Conservation (phyloP, 2,797 vertebrate genomes). For the Myotis myotis region DNA sequence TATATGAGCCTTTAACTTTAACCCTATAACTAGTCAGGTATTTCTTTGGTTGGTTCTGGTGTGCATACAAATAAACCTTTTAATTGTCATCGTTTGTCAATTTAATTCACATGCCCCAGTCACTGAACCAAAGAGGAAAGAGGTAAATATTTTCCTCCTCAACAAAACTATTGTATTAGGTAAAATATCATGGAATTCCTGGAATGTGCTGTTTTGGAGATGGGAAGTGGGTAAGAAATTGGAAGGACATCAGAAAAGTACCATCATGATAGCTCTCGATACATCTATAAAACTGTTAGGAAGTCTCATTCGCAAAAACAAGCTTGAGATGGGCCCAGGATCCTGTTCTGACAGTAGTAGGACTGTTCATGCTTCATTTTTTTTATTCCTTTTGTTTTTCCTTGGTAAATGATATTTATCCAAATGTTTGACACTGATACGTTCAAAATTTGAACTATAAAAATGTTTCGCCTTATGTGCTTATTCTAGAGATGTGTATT, state of each 20-base stretch:
- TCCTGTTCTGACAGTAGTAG: not conserved
- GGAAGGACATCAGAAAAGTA: not conserved
- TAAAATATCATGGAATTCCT: not conserved
- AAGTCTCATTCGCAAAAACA: not conserved
- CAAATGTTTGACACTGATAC: slow-evolving; percentile 50
- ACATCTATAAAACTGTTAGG: not conserved
- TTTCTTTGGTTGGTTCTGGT: not conserved
- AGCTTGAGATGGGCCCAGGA: not conserved
- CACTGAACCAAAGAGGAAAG: not conserved
- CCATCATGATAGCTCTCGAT: not conserved
- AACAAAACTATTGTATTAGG: not conserved
- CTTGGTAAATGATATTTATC: slow-evolving; percentile 30
- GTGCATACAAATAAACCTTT: not conserved
- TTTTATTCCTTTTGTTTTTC: slow-evolving; percentile 43
- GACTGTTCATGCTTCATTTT: not conserved
- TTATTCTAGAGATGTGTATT: slow-evolving; percentile 68
- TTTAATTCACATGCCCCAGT: not conserved
- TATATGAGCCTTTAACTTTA: not conserved
- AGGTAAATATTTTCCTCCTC: not conserved
- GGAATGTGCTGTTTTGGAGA: not conserved
- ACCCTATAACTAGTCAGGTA: not conserved
- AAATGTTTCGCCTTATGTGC: slow-evolving; percentile 11
- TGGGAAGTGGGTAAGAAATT: not conserved
- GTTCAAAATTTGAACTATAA: slow-evolving; percentile 55
- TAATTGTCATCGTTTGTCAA: not conserved